Evolutionary conservation across 2,888 invertebrate genomes (phyloP).

Genomic region (Melieria picta): DNA sequence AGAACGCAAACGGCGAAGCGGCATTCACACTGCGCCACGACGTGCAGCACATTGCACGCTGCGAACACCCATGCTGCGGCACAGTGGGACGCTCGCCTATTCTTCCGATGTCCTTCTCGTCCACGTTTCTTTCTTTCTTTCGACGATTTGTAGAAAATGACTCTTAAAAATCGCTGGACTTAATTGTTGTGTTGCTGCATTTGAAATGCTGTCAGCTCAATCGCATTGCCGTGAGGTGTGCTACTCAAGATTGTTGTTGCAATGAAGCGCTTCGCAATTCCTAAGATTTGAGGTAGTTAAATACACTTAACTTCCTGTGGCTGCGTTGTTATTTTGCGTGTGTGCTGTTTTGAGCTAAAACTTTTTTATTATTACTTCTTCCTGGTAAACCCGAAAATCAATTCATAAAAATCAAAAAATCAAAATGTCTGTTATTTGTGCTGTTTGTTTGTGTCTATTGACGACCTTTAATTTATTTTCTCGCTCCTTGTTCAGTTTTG

Average conservation of each 20-base stretch:
- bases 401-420: background rate
- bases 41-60: constrained; percentile 18
- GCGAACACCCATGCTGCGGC: constrained; percentile 16
- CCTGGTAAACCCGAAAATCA: background rate
- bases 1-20: background rate
- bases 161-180: too few species aligned
- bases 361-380: background rate
- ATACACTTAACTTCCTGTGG: constrained; percentile 45
- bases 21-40: background rate
- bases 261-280: too few species aligned
- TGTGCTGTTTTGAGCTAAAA: background rate
- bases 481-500: too few species aligned
- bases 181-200: too few species aligned
- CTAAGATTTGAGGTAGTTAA: constrained; percentile 3
- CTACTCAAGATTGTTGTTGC: too few species aligned
- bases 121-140: too few species aligned
- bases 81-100: background rate
- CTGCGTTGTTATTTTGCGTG: constrained; percentile 1
- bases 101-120: too few species aligned
- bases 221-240: too few species aligned
- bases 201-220: too few species aligned
- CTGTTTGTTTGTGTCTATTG: background rate
- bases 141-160: too few species aligned
- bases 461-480: too few species aligned
- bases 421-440: background rate